Base-by-base conservation (phyloP, 1,140 invertebrate genomes). In the Zaprionus inermis region DNA sequence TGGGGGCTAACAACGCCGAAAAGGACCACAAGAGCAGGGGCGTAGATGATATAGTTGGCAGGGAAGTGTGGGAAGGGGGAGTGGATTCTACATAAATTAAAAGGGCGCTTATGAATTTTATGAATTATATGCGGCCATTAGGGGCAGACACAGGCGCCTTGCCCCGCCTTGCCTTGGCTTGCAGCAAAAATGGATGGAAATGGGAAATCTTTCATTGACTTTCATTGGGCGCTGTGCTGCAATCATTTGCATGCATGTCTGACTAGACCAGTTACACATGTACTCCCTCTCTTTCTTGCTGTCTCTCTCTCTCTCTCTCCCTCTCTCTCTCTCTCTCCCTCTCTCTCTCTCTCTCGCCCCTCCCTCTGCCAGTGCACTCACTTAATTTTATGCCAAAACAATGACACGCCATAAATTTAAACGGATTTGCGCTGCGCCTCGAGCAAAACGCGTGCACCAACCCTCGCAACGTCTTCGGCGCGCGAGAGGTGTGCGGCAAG, bases 371-470 rank as follows among this genome's bases (percentile, higher is more conserved):
- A 41, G 65, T 78, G 71, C 79, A 88, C 84, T 89, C 84, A 88
- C 84, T 89, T 88, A 88, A 88, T 89, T 84, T 88, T 81, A 88
- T 89, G 83, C 83, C 84, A 89, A 88, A 88, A 88, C 84, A 88
- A 88, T 88, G 84, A 88, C 80, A 88, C 84, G 78, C 80, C 84
- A 88, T 88, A 88, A 88, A 88, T 88, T 88, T 89, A 89, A 88
- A 88, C 84, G 85, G 84, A 88, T 88, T 88, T 88, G 75, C 60
- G 72, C 61, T 78, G 72, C 71, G 80, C 84, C 85, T 76, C 78
- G 52, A 63, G 78, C 81, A 54, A 70, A 63, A 57, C 65, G 71
- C 49, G 65, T 56, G 38, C 32, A 34, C 34, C 70, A 67, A 72
- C 72, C 72, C 72, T 70, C 72, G 6, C 30, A 51, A 32, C 41